Base-by-base conservation (phyloP, 1,140 invertebrate species). In the Hyles euphorbiae region DNA sequence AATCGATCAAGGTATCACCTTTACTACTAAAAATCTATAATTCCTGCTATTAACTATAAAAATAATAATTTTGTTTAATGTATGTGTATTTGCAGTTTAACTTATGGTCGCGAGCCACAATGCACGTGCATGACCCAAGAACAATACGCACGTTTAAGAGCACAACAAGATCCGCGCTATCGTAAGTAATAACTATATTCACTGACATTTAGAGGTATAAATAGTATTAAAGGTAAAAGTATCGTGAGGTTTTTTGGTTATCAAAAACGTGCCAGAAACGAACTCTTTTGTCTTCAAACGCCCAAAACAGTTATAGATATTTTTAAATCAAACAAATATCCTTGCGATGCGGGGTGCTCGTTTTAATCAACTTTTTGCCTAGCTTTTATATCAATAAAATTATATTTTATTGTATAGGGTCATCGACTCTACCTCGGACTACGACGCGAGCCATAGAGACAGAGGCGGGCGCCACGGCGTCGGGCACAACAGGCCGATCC, bases 81-180 rank as follows among this genome's bases (percentile, higher is more conserved):
- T 34, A 49, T 46, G 44, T 55, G 50, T 56, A 12, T 60, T 67
- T 68, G 12, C 65, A 87, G 84, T 56, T 62, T 88, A 34, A 84
- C 76, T 36, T 88, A 88, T 54, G 79, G 82, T 61, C 91, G 91
- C 50, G 96, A 97, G 85, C 95, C 96, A 49, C 96, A 98, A 78
- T 98, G 97, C 89, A 98, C 96, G 59, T 98, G 97, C 83, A 98
- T 98, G 96, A 96, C 96, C 12, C 94, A 96, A 54, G 96, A 98
- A 83, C 96, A 98, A 88, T 96, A 96, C 85, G 94, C 94, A 63
- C 92, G 96, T 77, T 91, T 97, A 55, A 89, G 95, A 78, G 93
- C 93, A 79, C 95, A 22, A 22, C 22, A 96, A 89, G 95, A 97
- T 91, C 93, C 95, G 54, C 90, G 96, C 90, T 95, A 95, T 89